Base-by-base conservation (phyloP, 2,113 vertebrate species). In the Austrofundulus limnaeus region DNA sequence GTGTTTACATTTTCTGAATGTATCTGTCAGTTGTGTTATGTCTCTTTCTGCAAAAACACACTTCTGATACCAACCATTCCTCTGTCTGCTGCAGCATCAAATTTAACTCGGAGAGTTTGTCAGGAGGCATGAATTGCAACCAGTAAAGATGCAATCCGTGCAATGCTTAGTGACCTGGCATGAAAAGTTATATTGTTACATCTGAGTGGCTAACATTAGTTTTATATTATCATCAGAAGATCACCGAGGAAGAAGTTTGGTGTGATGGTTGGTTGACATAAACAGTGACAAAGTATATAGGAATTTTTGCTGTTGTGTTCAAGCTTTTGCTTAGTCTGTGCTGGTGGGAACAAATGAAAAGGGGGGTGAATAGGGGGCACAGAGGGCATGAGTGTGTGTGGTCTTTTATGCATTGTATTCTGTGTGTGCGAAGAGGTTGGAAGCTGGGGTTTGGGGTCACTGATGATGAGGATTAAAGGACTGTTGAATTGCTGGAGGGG, bases 381-480 rank as follows among this genome's bases (percentile, higher is more conserved):
- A 46, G 52, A 53, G 75, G 82, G 66, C 72, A 78, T 21, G 46
- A 66, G 76, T 49, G 67, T 68, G 71, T 63, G 65, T 67, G 47
- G 57, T 57, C 70, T 69, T 45, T 70, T 78, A 24, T 76, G 66
- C 68, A 45, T 61, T 50, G 45, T 66, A 63, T 69, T 72, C 28
- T 78, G 71, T 78, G 75, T 79, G 67, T 54, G 39, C 62, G 67
- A 65, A 63, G 70, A 69, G 80, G 76, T 86, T 73, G 55, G 64
- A 67, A 71, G 71, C 72, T 68, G 69, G 66, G 79, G 81, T 84
- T 82, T 62, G 45, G 84, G 88, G 85, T 88, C 87, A 86, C 65
- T 76, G 82, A 75, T 87, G 85, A 87, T 84, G 81, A 88, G 87
- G 85, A 90, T 90, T 89, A 88, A 87, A 90, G 78, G 78, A 80